These are phyloP conservation scores for Pogonophryne albipinna DNA, from an alignment of 2,797 vertebrate species.

Conservation along the genomic window DNA sequence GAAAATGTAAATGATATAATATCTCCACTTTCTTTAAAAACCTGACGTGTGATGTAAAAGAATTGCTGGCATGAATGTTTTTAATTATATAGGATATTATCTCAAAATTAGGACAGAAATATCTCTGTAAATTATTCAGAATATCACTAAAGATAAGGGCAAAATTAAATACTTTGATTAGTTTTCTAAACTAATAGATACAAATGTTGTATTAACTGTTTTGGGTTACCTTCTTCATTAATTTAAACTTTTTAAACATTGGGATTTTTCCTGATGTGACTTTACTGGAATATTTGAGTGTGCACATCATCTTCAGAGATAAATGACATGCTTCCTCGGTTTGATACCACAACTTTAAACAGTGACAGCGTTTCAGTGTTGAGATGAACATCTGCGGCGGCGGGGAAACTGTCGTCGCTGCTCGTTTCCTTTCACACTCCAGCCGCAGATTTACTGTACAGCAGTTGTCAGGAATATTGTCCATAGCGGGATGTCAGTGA, in stretches of 20 bases:
- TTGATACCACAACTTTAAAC: background rate
- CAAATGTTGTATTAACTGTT: background rate
- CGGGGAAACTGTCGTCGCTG: conserved; percentile 54
- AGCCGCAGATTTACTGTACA: conserved; percentile 73
- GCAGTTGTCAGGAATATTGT: conserved; percentile 57
- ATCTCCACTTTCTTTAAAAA: background rate
- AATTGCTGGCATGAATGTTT: background rate
- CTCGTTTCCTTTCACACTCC: conserved; percentile 50
- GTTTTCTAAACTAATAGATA: background rate
- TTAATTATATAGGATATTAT: background rate
- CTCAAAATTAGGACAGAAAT: background rate
- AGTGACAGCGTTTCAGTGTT: background rate
- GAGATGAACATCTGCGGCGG: conserved; percentile 55
- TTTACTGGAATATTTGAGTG: background rate
- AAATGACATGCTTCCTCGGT: background rate
- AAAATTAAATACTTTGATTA: too few relatives aligned
- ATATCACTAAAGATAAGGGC: too few relatives aligned
- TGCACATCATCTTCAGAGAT: background rate
- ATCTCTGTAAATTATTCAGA: background rate
- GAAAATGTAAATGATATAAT: background rate
- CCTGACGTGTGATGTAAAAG: background rate
- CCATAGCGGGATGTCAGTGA: conserved; percentile 51
- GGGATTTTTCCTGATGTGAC: background rate
- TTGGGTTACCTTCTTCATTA: background rate
- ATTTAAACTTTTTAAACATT: background rate